Evolutionary conservation across 2,113 vertebrate genomes (phyloP).

Genomic region (Microtus ochrogaster): DNA sequence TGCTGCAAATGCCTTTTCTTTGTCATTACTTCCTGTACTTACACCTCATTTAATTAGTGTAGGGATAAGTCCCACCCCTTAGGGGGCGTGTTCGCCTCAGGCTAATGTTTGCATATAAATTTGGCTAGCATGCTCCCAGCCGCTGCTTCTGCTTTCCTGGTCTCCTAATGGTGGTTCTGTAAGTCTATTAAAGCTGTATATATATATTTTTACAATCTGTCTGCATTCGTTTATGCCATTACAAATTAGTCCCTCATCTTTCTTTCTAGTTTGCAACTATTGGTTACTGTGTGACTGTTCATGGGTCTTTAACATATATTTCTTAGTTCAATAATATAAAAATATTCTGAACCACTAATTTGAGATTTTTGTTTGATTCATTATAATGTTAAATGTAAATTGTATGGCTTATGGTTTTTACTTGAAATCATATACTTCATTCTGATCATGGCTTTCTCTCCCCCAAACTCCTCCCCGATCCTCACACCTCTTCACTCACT

Average conservation of each 20-base stretch:
- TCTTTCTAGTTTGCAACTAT: not conserved
- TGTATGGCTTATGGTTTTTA: not conserved
- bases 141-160: too few species aligned
- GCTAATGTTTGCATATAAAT: too few species aligned
- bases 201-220: too few species aligned
- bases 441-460: not conserved
- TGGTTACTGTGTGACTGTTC: not conserved
- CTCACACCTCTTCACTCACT: not conserved
- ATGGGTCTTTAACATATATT: not conserved
- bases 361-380: not conserved
- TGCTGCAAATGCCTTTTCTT: not conserved
- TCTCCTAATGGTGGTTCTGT: too few species aligned
- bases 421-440: not conserved
- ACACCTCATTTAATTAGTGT: not conserved
- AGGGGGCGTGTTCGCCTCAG: too few species aligned
- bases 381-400: not conserved
- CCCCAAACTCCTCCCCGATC: not conserved
- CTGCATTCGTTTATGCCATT: too few species aligned
- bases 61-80: too few species aligned
- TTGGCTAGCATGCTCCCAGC: too few species aligned
- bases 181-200: too few species aligned
- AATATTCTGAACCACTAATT: not conserved
- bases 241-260: not conserved
- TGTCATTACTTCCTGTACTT: not conserved
- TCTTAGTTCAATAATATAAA: not conserved